Evolutionary conservation across 2,888 invertebrate genomes (phyloP).

Genomic region (Cerastoderma edule): DNA sequence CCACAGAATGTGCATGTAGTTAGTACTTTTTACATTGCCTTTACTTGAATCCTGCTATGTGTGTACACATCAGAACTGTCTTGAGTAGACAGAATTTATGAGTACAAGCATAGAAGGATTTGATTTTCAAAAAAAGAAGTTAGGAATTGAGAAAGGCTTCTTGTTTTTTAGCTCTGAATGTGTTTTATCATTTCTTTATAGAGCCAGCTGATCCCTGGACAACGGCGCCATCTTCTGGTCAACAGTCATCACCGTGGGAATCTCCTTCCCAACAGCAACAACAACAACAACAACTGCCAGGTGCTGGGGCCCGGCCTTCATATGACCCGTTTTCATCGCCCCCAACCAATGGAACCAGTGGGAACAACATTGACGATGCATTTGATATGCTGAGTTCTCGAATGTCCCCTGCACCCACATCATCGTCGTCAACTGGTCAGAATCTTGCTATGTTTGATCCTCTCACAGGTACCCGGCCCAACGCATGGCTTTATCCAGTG

Average conservation of each 20-base stretch:
- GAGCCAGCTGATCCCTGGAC: slow-evolving; percentile 67
- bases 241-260: slow-evolving; percentile 49
- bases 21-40: too few species aligned
- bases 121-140: too few species aligned
- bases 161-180: slow-evolving; percentile 13
- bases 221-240: slow-evolving; percentile 52
- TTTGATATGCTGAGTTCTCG: slow-evolving; percentile 80
- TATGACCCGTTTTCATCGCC: slow-evolving; percentile 51
- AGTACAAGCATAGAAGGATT: too few species aligned
- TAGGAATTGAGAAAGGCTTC: not conserved
- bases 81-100: too few species aligned
- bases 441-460: slow-evolving; percentile 76
- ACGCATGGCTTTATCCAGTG: slow-evolving; percentile 29
- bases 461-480: slow-evolving; percentile 66
- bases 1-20: too few species aligned
- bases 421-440: slow-evolving; percentile 46
- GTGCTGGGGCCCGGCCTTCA: slow-evolving; percentile 49
- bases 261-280: slow-evolving; percentile 37
- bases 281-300: slow-evolving; percentile 14
- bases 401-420: slow-evolving; percentile 73
- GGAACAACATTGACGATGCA: slow-evolving; percentile 76
- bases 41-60: too few species aligned
- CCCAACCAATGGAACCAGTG: slow-evolving; percentile 64
- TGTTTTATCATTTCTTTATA: slow-evolving; percentile 8
- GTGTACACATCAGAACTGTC: too few species aligned